Percentiles rank a stretch among this genome's conserved stretches.
These are phyloP conservation scores for Chelon labrosus DNA, from an alignment of 2,797 vertebrate genomes.

Conservation along the genomic window DNA sequence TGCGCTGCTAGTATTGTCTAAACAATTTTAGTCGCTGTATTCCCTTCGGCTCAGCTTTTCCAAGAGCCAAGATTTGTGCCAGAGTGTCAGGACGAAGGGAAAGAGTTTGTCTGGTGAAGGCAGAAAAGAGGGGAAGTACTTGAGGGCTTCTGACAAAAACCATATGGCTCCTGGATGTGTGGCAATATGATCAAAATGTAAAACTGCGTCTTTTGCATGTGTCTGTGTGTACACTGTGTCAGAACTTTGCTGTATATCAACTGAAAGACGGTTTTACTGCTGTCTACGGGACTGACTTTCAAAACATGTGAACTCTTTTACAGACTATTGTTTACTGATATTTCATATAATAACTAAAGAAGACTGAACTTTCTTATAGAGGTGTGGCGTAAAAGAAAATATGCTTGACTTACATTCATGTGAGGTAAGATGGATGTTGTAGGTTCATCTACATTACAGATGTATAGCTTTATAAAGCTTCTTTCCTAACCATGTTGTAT, in stretches of 20 bases:
- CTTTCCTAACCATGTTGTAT: conserved; percentile 6
- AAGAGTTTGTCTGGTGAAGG: conserved; percentile 61
- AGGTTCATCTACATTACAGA: conserved; percentile 33
- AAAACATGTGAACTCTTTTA: conserved; percentile 11
- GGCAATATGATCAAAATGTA: conserved; percentile 45
- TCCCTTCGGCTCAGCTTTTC: conserved; percentile 71
- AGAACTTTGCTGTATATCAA: conserved; percentile 2
- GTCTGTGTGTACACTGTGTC: conserved; percentile 15
- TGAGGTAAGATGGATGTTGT: conserved; percentile 40
- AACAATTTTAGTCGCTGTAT: conserved; percentile 76
- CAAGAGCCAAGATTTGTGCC: conserved; percentile 69
- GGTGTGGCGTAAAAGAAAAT: conserved; percentile 1
- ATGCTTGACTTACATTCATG: conserved; percentile 22
- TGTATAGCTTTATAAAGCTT: conserved; percentile 12
- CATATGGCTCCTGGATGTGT: conserved; percentile 69
- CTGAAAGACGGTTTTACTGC: conserved; percentile 25
- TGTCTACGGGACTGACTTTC: conserved; percentile 16
- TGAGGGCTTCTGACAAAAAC: conserved; percentile 66
- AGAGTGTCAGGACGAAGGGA: conserved; percentile 59
- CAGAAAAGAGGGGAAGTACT: conserved; percentile 52
- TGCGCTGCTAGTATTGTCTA: conserved; percentile 75
- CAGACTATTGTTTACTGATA: conserved; percentile 6
- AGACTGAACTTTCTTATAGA: not conserved
- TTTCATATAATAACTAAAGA: conserved; percentile 5
- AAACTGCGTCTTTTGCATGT: conserved; percentile 27